phyloP scores from a whole-genome alignment of 2,797 vertebrate species.

The Zenarchopterus dispar region DNA sequence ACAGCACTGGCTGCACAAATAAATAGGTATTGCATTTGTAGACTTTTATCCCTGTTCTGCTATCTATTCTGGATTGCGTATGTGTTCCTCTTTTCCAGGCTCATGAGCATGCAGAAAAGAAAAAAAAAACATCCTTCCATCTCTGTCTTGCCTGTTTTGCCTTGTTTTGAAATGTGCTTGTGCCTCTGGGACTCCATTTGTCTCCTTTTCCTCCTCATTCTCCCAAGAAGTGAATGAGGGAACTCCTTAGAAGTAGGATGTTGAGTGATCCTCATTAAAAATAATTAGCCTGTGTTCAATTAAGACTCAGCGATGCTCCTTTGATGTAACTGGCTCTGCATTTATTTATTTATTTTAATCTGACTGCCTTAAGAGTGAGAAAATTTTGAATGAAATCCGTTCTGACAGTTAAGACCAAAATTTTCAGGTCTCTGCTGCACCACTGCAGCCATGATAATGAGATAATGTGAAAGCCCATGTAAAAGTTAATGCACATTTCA shows the following conservation, averaged over 20 bases:
- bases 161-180: slow-evolving; percentile 52
- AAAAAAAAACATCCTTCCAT: slow-evolving; percentile 10
- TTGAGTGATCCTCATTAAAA: slow-evolving; percentile 77
- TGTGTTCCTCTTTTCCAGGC: slow-evolving; percentile 45
- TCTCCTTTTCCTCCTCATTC: slow-evolving; percentile 35
- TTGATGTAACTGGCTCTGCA: slow-evolving; percentile 62
- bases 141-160: slow-evolving; percentile 29
- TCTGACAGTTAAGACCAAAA: slow-evolving; percentile 25
- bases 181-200: slow-evolving; percentile 50
- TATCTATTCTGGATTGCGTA: neutral
- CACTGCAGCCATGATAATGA: slow-evolving; percentile 2
- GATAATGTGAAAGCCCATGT: slow-evolving; percentile 25
- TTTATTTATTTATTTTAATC: slow-evolving; percentile 24
- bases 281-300: slow-evolving; percentile 81
- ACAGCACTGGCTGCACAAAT: neutral
- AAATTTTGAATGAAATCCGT: slow-evolving; percentile 35
- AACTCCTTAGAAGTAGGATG: slow-evolving; percentile 65
- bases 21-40: slow-evolving; percentile 6
- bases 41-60: slow-evolving; percentile 7
- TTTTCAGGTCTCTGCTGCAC: slow-evolving; percentile 3
- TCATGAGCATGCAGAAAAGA: slow-evolving; percentile 13
- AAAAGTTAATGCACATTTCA: slow-evolving; percentile 31
- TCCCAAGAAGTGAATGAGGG: slow-evolving; percentile 43
- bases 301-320: slow-evolving; percentile 62
- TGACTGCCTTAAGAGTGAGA: slow-evolving; percentile 30